Evolutionary conservation across 2,113 vertebrate genomes (phyloP).

Genomic region (Phoenicopterus ruber): DNA sequence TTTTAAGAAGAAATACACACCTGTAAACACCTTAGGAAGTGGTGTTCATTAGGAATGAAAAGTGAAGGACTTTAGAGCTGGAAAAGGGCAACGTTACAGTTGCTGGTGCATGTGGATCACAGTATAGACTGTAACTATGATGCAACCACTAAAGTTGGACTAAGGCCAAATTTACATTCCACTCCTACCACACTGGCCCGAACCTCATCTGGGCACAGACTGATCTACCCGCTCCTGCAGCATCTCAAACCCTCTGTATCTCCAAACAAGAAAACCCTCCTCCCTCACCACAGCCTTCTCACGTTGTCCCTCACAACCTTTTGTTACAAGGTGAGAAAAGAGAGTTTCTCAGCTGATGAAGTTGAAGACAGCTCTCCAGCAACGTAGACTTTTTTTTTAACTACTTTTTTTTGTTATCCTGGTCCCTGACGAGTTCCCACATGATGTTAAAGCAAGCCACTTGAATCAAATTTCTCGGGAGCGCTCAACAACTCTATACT

Average conservation of each 20-base stretch:
- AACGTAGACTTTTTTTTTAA: neutral
- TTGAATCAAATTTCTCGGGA: neutral
- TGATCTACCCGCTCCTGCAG: neutral
- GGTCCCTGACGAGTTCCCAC: neutral
- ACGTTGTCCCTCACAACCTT: neutral
- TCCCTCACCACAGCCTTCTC: neutral
- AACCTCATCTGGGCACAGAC: neutral
- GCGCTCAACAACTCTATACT: neutral
- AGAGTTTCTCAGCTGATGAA: neutral
- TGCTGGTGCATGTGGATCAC: neutral
- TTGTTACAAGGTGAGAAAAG: neutral
- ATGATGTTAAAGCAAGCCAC: neutral
- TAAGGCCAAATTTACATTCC: conserved; percentile 29
- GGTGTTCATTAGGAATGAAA: neutral
- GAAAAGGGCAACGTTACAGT: neutral
- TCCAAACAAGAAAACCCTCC: neutral
- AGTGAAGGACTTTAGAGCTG: neutral
- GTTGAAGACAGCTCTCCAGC: neutral
- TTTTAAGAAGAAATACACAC: neutral
- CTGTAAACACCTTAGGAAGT: neutral
- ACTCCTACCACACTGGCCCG: neutral
- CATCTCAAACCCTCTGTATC: neutral
- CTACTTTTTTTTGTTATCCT: too few species aligned
- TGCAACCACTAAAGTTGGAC: neutral
- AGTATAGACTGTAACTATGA: neutral